A percentile compares a stretch with the other conserved stretches of the same genome.
Conservation (phyloP, 2,113 vertebrate genomes). For the Phaetusa simplex region DNA sequence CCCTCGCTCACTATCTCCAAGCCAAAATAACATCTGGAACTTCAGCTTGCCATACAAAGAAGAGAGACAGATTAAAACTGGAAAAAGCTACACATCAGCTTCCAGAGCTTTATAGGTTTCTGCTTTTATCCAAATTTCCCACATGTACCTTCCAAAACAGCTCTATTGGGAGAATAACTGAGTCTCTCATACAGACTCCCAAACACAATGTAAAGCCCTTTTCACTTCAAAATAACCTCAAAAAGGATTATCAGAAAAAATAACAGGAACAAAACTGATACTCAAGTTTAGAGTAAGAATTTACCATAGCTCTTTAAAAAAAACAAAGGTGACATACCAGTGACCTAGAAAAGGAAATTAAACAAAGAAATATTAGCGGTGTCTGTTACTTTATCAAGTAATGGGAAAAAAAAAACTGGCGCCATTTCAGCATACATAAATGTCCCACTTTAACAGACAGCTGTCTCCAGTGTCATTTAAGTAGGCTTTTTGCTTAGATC, state of each 20-base stretch:
- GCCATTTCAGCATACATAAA: conserved; percentile 70
- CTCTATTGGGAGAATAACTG: neutral
- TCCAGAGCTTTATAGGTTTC: neutral
- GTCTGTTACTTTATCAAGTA: conserved; percentile 47
- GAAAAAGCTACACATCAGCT: conserved; percentile 20
- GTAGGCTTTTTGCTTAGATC: conserved; percentile 69
- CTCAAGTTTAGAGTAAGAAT: neutral
- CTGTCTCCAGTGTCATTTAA: conserved; percentile 77
- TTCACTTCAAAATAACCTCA: neutral
- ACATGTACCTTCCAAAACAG: neutral
- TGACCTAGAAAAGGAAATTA: conserved; percentile 32
- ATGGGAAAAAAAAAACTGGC: conserved; percentile 68
- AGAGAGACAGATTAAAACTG: conserved; percentile 55
- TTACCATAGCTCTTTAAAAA: neutral
- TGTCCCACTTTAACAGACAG: conserved; percentile 75
- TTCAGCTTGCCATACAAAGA: conserved; percentile 41
- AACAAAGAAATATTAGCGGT: conserved; percentile 21
- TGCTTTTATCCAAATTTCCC: conserved; percentile 7
- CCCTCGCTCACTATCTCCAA: conserved; percentile 60
- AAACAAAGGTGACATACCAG: neutral
- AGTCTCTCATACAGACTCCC: neutral
- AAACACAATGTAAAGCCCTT: neutral
- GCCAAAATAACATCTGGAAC: conserved; percentile 81
- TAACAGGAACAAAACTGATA: conserved; percentile 1
- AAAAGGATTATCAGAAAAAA: conserved; percentile 31